Percentiles rank a stretch among this genome's conserved stretches.
Conservation (phyloP, 2,113 vertebrate species). For the Ciconia maguari region DNA sequence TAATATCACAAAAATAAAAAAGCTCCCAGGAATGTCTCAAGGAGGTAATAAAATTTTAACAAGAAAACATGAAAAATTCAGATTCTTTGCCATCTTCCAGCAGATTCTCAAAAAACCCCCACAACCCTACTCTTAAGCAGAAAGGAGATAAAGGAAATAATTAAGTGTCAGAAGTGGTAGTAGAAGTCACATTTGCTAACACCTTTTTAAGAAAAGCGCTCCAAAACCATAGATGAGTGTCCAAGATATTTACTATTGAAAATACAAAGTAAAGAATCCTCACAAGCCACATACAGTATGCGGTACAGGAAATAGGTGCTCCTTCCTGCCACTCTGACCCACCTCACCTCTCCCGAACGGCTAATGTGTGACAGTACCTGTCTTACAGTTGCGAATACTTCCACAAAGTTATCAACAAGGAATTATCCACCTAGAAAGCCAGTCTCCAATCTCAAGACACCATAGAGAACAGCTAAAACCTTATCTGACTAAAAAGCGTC, state of each 20-base stretch:
- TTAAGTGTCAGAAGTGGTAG: neutral
- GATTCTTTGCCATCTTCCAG: neutral
- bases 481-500: neutral
- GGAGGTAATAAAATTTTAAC: neutral
- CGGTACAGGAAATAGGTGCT: fast-evolving
- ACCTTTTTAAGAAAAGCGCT: neutral
- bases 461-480: neutral
- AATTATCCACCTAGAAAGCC: neutral
- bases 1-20: neutral
- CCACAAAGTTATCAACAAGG: neutral
- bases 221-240: neutral
- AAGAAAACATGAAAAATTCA: neutral
- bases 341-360: neutral
- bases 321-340: neutral
- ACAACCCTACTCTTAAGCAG: neutral
- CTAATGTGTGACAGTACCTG: neutral
- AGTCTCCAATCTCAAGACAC: neutral
- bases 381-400: neutral
- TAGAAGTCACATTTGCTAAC: neutral
- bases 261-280: neutral
- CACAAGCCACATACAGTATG: neutral
- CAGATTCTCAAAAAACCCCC: neutral
- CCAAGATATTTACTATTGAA: neutral
- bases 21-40: neutral
- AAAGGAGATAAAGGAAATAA: neutral